Evolutionary conservation across 2,113 vertebrate genomes (phyloP).

Genomic region (Menura novaehollandiae): DNA sequence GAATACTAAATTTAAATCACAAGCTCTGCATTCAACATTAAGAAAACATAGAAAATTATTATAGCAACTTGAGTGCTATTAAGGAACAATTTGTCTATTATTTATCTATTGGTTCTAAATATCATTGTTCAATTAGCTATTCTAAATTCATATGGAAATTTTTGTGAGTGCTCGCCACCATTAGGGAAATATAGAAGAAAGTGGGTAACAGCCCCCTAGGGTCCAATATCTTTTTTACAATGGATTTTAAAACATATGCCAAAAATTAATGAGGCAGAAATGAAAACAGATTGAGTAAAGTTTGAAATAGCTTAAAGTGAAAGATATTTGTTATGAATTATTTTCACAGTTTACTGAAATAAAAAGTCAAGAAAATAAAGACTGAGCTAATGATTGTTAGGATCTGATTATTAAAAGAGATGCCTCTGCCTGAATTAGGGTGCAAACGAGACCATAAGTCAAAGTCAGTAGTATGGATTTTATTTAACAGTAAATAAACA

Average conservation of each 20-base stretch:
- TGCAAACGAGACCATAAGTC: not conserved
- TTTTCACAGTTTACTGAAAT: not conserved
- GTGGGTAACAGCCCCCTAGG: not conserved
- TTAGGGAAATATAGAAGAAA: not conserved
- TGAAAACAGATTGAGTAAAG: not conserved
- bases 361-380: not conserved
- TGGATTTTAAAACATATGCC: not conserved
- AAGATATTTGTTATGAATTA: not conserved
- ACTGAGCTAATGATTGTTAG: not conserved
- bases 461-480: not conserved
- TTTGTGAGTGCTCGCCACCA: not conserved
- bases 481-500: not conserved
- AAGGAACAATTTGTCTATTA: not conserved
- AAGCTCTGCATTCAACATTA: not conserved
- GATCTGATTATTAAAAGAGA: not conserved
- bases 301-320: not conserved
- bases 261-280: conserved; percentile 27
- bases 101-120: not conserved
- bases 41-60: not conserved
- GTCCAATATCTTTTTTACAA: not conserved
- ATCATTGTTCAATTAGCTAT: not conserved
- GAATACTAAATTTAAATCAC: not conserved
- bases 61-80: not conserved
- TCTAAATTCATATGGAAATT: not conserved
- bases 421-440: not conserved